Percentiles rank a stretch among this genome's conserved stretches.
Evolutionary conservation across 2,797 vertebrate species (phyloP).

Genomic region (Lepidocolaptes lacrymiger): DNA sequence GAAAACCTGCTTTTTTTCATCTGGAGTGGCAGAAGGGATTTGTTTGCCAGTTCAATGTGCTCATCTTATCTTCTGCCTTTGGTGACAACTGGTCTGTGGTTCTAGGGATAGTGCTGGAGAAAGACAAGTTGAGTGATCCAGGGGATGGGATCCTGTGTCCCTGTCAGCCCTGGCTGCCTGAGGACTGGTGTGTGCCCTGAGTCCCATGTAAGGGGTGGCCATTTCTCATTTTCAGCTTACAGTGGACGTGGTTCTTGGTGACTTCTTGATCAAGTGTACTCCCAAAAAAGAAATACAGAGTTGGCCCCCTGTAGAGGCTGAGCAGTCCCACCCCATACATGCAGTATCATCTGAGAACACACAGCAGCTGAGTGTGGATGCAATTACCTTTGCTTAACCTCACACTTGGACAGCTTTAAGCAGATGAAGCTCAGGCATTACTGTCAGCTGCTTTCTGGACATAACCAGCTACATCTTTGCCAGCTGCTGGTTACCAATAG

Average conservation of each 20-base stretch:
- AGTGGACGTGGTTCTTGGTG: neutral
- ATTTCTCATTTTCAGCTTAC: neutral
- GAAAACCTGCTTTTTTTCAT: neutral
- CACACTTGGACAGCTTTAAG: neutral
- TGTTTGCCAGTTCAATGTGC: accelerated
- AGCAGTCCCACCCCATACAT: accelerated
- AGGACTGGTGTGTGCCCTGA: accelerated
- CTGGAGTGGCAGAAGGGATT: accelerated
- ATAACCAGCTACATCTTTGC: neutral
- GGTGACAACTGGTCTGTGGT: accelerated
- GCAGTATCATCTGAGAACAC: neutral
- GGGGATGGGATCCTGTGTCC: accelerated
- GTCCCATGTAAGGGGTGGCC: accelerated
- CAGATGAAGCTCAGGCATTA: neutral
- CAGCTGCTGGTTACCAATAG: neutral
- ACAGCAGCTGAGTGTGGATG: accelerated
- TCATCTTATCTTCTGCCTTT: neutral
- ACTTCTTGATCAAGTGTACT: neutral
- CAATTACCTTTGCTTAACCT: neutral
- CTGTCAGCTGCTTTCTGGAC: neutral
- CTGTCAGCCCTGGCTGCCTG: neutral
- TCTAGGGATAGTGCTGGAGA: neutral
- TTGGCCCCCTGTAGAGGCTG: neutral
- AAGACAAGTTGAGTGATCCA: neutral
- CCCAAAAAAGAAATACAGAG: accelerated